These are phyloP conservation scores for Hypomesus transpacificus DNA, from an alignment of 2,113 vertebrate species.

Conservation along the genomic window DNA sequence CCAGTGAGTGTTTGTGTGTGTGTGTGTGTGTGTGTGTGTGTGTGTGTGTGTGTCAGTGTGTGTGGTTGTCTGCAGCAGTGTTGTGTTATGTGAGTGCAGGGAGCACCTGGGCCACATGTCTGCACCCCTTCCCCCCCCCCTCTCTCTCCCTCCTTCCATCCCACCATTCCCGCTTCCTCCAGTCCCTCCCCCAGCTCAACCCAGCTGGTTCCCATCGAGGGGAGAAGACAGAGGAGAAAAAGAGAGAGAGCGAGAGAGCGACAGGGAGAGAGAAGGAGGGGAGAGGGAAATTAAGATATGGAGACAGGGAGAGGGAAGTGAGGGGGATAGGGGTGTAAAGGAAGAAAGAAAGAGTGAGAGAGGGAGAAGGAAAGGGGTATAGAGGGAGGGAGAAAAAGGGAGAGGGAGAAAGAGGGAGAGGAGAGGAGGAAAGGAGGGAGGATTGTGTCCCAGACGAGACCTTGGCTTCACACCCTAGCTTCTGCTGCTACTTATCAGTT, in stretches of 20 bases:
- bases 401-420: too few relatives aligned
- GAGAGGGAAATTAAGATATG: neutral
- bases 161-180: neutral
- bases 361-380: too few relatives aligned
- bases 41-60: constrained; percentile 12
- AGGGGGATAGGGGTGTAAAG: too few relatives aligned
- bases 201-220: constrained; percentile 59
- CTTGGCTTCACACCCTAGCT: too few relatives aligned
- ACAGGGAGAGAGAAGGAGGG: neutral
- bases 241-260: constrained; percentile 8
- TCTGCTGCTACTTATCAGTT: too few relatives aligned
- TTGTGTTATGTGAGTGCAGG: constrained; percentile 14
- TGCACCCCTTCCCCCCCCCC: constrained; percentile 1
- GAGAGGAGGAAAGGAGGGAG: too few relatives aligned
- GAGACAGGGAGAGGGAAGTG: neutral
- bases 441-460: too few relatives aligned
- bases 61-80: constrained; percentile 3
- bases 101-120: constrained; percentile 44
- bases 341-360: too few relatives aligned
- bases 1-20: neutral
- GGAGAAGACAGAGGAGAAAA: constrained; percentile 14
- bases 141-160: constrained; percentile 18
- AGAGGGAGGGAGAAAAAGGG: too few relatives aligned
- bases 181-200: constrained; percentile 10
- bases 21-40: constrained; percentile 12